Evolutionary conservation across 2,113 vertebrate species (phyloP).

Genomic region (Indicator maculatus): DNA sequence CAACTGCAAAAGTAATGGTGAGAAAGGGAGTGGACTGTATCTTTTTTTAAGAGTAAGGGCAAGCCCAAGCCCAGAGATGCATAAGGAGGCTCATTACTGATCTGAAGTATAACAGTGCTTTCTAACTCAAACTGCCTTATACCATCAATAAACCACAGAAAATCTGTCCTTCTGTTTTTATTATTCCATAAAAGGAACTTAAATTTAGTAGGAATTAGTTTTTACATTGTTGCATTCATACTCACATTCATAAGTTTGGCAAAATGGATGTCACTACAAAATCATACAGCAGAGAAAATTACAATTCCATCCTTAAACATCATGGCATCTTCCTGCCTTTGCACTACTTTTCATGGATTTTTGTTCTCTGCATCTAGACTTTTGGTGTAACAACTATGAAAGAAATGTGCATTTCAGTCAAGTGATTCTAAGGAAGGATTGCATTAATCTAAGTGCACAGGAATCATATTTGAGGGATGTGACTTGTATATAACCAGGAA

Average conservation of each 20-base stretch:
- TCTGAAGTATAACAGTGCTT: not conserved
- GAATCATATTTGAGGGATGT: conserved; percentile 4
- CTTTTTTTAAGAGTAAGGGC: not conserved
- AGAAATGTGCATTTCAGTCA: conserved; percentile 16
- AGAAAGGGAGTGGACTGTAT: not conserved
- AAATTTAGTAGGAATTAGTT: not conserved
- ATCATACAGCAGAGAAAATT: not conserved
- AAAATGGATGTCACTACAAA: not conserved
- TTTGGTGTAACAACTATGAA: conserved; percentile 11
- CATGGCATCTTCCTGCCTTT: conserved; percentile 27
- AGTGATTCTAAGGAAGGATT: conserved; percentile 2
- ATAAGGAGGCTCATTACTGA: not conserved
- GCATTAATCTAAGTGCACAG: not conserved
- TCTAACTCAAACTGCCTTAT: not conserved
- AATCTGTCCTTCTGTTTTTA: not conserved
- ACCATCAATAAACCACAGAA: not conserved
- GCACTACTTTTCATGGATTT: conserved; percentile 29
- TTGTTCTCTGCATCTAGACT: conserved; percentile 18
- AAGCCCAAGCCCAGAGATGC: not conserved
- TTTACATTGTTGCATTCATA: not conserved
- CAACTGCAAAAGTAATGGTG: not conserved
- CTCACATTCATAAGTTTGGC: not conserved
- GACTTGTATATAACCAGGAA: conserved; percentile 34
- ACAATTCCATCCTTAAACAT: not conserved
- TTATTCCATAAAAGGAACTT: not conserved